Conservation (phyloP, 2,888 invertebrate species). For the Diloba caeruleocephala region DNA sequence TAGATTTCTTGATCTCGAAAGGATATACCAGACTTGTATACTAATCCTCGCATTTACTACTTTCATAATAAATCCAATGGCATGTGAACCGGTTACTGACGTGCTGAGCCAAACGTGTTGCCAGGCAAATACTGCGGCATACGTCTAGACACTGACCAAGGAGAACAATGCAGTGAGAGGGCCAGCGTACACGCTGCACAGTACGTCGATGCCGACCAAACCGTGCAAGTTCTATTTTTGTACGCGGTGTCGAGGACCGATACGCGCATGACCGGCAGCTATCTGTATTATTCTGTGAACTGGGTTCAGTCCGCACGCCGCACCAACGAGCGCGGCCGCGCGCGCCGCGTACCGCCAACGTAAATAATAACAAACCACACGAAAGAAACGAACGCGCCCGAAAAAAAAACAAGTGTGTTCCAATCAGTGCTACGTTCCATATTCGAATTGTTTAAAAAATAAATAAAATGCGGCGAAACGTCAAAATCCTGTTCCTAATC, state of each 20-base stretch:
- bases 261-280: slow-evolving; percentile 82
- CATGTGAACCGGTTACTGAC: slow-evolving; percentile 37
- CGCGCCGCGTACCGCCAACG: slow-evolving; percentile 72
- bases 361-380: slow-evolving; percentile 65
- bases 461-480: slow-evolving; percentile 80
- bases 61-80: slow-evolving; percentile 26
- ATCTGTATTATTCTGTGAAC: slow-evolving; percentile 61
- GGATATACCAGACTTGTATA: slow-evolving; percentile 9
- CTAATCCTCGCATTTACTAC: slow-evolving; percentile 14
- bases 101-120: slow-evolving; percentile 24
- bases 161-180: slow-evolving; percentile 64
- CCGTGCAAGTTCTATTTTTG: slow-evolving; percentile 77
- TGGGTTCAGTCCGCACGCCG: slow-evolving; percentile 77
- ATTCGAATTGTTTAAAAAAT: slow-evolving; percentile 33
- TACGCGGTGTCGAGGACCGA: slow-evolving; percentile 74
- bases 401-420: slow-evolving; percentile 47
- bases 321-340: slow-evolving; percentile 84
- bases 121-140: slow-evolving; percentile 26
- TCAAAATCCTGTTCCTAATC: slow-evolving; percentile 81
- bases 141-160: slow-evolving; percentile 54
- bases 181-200: slow-evolving; percentile 42
- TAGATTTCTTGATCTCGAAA: not conserved
- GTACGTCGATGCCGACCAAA: slow-evolving; percentile 53
- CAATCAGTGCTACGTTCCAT: slow-evolving; percentile 53
- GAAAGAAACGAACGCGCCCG: slow-evolving; percentile 51